Base-by-base conservation (phyloP, 2,888 invertebrate genomes). In the Campopleginae sp. region DNA sequence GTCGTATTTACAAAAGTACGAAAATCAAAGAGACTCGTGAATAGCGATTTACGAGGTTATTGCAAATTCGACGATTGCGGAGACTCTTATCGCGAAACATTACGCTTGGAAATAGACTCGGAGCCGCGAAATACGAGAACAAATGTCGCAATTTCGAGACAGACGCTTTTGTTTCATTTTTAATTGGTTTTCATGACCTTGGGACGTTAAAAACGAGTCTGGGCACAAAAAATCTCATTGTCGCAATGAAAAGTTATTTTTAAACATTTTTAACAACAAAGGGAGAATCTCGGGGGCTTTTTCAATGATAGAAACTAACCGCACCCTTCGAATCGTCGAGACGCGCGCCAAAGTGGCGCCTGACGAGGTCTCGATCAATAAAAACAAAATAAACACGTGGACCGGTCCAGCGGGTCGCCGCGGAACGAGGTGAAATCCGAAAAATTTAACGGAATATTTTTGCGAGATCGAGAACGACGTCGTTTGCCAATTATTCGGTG, bases 341-440 rank as follows among this genome's bases (percentile, higher is more conserved):
- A 14, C 44, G 17, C 68, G 31, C 58, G 27, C 51, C 46, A 81
- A 51, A 65, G 44, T 74, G 80, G 65, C 66, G 79, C 79, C 65
- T 76, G 66, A 31, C 46, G 46, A 66, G 46, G 58, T 65, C 70
- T 58, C 79, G 85, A 85, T 85, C 85, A 80, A 85, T 85, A 85
- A 74, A 58, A 27, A 27, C 58, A 23, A 19, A 42, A 76, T 42
- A 58, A 75, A 76, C 38, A 38, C 31, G 61, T 38, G 19, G 0
- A 38, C 38, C 14, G 63, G 38, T 27, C 27, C 58, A 46, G 44
- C 27, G 27, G 8, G 46, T 63, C 33, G 12, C 66, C 65, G 8
- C 63, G 7, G n/a, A 19, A 12, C 54, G 51, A 70, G 19, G 66
- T 66, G 7, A 17, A 4, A 46, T 33, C 5, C 46, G 38, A 63